Percentiles rank a stretch among this genome's conserved stretches.
Conservation (phyloP, 1,140 invertebrate species). For the Drosophila ambigua region DNA sequence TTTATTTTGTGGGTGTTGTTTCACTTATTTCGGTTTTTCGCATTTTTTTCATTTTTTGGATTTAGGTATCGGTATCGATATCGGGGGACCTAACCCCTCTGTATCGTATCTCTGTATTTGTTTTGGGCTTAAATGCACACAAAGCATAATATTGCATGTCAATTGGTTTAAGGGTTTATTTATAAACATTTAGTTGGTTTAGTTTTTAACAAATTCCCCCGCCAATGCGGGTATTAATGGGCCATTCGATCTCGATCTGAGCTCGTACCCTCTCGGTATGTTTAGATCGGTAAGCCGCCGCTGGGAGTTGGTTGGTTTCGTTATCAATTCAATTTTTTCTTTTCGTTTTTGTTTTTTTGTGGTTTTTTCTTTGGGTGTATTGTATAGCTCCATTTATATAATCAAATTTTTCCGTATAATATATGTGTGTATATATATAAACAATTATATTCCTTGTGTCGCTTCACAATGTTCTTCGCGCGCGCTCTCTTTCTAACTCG, state of each 20-base stretch:
- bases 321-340: conserved; percentile 47
- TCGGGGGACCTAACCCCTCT: conserved; percentile 40
- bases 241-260: conserved; percentile 12
- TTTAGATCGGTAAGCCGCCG: conserved; percentile 21
- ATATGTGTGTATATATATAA: conserved; percentile 79
- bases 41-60: conserved; percentile 20
- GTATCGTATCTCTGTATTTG: conserved; percentile 39
- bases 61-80: conserved; percentile 32
- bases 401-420: conserved; percentile 76
- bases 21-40: conserved; percentile 21
- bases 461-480: conserved; percentile 10
- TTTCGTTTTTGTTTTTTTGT: conserved; percentile 22
- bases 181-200: conserved; percentile 72
- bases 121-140: conserved; percentile 69
- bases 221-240: conserved; percentile 10
- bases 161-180: conserved; percentile 65
- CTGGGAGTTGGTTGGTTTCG: conserved; percentile 47
- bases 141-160: conserved; percentile 76
- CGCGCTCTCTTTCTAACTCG: too few species aligned
- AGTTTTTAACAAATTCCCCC: conserved; percentile 68
- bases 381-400: conserved; percentile 81
- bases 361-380: conserved; percentile 55
- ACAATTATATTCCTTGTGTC: conserved; percentile 76
- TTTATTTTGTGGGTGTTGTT: conserved; percentile 65
- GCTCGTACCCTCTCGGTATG: background rate